Evolutionary conservation across 2,113 vertebrate genomes (phyloP).

Genomic region (Lepisosteus oculatus): DNA sequence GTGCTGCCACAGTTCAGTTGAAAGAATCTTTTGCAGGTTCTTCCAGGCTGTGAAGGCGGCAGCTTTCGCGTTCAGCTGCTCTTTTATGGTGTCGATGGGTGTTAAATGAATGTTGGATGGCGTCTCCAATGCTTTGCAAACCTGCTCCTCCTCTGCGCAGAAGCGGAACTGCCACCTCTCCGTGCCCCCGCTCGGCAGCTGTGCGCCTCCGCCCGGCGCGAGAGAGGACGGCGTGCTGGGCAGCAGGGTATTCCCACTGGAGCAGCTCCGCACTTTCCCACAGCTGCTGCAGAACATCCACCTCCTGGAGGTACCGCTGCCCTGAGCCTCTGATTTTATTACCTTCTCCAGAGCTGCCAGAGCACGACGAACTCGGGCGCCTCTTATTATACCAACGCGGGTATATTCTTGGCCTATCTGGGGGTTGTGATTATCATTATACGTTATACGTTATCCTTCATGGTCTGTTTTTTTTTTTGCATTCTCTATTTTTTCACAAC

Average conservation of each 20-base stretch:
- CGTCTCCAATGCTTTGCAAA: neutral
- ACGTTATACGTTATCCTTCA: neutral
- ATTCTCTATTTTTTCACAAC: neutral
- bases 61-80: too few species aligned
- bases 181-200: slow-evolving; percentile 47
- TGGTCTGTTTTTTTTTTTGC: neutral
- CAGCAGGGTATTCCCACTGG: slow-evolving; percentile 65
- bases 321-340: neutral
- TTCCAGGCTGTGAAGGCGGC: too few species aligned
- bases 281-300: slow-evolving; percentile 83
- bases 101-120: too few species aligned
- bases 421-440: too few species aligned
- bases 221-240: slow-evolving; percentile 9
- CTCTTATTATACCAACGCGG: too few species aligned
- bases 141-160: slow-evolving; percentile 53
- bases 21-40: too few species aligned
- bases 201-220: slow-evolving; percentile 24
- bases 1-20: too few species aligned
- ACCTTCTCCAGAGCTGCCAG: neutral
- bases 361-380: too few species aligned
- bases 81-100: too few species aligned
- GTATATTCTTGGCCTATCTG: too few species aligned
- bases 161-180: slow-evolving; percentile 68
- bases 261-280: slow-evolving; percentile 73
- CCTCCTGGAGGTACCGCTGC: slow-evolving; percentile 71